These are phyloP conservation scores for Chroicocephalus ridibundus DNA, from an alignment of 2,113 vertebrate genomes.

Conservation along the genomic window DNA sequence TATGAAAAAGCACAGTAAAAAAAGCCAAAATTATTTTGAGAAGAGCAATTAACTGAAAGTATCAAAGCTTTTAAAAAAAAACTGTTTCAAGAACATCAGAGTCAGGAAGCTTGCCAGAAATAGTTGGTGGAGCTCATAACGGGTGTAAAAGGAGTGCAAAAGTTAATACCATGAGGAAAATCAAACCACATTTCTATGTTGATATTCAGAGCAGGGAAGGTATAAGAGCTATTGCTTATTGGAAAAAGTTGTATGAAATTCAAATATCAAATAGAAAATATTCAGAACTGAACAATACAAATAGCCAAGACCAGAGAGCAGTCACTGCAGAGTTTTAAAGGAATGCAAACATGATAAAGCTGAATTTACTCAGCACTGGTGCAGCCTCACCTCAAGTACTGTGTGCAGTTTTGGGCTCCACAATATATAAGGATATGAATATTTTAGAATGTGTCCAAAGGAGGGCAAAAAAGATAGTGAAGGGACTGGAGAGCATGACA, in stretches of 20 bases:
- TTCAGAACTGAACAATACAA: not conserved
- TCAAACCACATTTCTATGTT: not conserved
- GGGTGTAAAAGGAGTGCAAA: not conserved
- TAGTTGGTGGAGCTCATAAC: not conserved
- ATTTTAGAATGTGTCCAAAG: not conserved
- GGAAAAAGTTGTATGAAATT: not conserved
- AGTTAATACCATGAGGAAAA: not conserved
- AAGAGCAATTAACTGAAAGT: not conserved
- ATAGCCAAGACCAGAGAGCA: not conserved
- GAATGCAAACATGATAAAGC: not conserved
- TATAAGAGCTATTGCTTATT: not conserved
- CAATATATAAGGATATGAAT: not conserved
- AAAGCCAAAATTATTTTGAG: not conserved
- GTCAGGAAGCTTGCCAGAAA: not conserved
- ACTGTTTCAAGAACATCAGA: not conserved
- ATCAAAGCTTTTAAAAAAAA: not conserved
- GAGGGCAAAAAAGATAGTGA: not conserved
- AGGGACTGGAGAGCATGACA: not conserved
- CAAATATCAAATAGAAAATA: not conserved
- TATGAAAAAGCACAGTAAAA: not conserved
- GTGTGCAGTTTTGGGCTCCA: not conserved
- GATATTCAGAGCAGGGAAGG: not conserved
- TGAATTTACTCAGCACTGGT: not conserved
- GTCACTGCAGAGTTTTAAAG: not conserved
- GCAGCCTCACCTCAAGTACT: rapidly evolving